phyloP scores from a whole-genome alignment of 2,113 vertebrate species.

The Bettongia penicillata region DNA sequence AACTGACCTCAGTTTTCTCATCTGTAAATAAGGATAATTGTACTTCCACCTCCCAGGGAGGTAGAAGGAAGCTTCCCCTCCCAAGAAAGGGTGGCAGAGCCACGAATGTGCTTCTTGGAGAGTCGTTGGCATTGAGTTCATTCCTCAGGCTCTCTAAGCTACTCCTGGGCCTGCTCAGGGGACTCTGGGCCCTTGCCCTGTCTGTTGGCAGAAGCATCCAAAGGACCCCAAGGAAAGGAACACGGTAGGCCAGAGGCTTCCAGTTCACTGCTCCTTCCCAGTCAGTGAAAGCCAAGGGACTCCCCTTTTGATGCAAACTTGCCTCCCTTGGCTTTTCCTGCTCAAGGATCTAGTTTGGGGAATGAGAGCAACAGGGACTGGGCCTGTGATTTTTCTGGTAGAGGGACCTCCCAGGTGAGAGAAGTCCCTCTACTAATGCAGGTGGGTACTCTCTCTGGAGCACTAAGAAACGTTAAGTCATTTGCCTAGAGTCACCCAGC shows the following conservation, averaged over 20 bases:
- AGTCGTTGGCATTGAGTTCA: not conserved
- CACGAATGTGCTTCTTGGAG: not conserved
- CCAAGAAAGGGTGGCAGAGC: not conserved
- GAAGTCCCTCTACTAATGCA: not conserved
- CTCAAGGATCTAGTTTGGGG: not conserved
- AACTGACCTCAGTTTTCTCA: not conserved
- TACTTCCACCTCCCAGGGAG: not conserved
- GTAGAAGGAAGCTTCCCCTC: not conserved
- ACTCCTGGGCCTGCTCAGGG: not conserved
- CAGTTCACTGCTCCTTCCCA: not conserved
- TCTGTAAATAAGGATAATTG: not conserved
- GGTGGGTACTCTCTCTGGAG: too few species aligned
- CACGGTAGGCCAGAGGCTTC: not conserved
- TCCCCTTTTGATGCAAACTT: not conserved
- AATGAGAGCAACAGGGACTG: not conserved
- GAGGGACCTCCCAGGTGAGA: too few species aligned
- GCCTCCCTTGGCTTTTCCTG: not conserved
- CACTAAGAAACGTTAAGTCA: not conserved
- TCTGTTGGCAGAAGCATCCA: not conserved
- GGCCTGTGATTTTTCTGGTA: not conserved
- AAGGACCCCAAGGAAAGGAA: not conserved
- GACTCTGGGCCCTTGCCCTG: not conserved
- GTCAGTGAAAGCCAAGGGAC: not conserved
- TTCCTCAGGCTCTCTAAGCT: not conserved
- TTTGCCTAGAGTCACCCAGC: not conserved